Evolutionary conservation across 2,797 vertebrate genomes (phyloP).

Genomic region (Tapera naevia): DNA sequence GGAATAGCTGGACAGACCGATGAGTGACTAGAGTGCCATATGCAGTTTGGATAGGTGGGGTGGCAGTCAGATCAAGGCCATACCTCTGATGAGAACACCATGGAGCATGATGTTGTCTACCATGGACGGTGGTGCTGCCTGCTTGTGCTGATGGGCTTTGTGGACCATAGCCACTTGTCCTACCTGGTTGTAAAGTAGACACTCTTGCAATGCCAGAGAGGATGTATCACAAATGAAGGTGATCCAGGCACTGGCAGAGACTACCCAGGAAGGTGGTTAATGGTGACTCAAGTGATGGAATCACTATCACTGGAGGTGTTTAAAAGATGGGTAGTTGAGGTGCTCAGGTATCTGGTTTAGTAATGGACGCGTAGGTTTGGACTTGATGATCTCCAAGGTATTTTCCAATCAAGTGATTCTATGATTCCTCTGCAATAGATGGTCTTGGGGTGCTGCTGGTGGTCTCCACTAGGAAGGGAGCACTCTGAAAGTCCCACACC

Average conservation of each 20-base stretch:
- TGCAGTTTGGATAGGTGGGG: accelerated
- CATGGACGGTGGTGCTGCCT: accelerated
- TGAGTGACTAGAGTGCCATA: accelerated
- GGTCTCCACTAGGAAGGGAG: not conserved
- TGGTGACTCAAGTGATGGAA: no score
- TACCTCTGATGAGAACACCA: accelerated
- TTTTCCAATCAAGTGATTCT: no score
- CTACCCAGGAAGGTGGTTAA: no score
- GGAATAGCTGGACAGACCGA: not conserved
- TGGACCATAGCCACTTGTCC: not conserved
- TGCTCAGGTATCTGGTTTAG: no score
- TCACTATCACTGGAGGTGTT: no score
- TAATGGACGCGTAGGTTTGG: no score
- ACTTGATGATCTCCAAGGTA: no score
- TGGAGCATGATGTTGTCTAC: not conserved
- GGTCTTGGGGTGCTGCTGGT: no score
- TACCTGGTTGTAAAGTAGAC: not conserved
- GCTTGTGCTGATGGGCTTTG: not conserved
- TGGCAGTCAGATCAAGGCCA: not conserved
- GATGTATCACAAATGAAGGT: accelerated
- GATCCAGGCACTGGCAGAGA: no score
- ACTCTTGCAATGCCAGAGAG: not conserved
- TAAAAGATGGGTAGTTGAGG: no score
- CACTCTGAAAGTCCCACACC: not conserved
- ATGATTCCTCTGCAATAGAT: not conserved